These are phyloP conservation scores for Anoplophora glabripennis DNA, from an alignment of 1,140 invertebrate genomes.

Conservation along the genomic window DNA sequence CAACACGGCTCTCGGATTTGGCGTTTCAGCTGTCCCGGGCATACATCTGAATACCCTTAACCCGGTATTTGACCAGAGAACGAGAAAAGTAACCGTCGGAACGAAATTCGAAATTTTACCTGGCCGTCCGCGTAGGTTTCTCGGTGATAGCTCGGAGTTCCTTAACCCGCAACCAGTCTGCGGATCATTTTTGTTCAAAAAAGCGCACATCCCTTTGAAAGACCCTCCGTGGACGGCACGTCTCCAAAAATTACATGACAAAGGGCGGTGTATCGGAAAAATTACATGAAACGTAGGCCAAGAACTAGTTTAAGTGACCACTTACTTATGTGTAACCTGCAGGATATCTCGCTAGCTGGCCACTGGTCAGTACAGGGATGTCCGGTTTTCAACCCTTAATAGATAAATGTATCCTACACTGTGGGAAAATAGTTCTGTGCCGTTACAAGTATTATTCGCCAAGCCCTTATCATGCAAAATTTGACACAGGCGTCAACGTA, in stretches of 20 bases:
- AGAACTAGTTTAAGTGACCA: constrained; percentile 9
- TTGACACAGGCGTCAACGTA: too few species aligned
- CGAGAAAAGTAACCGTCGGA: background rate
- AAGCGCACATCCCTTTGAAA: too few species aligned
- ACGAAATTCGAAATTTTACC: constrained; percentile 4
- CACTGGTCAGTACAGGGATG: constrained; percentile 11
- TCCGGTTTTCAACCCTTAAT: constrained; percentile 7
- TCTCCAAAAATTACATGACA: constrained; percentile 7
- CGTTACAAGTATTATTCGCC: too few species aligned
- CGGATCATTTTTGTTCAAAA: background rate
- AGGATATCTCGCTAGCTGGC: constrained; percentile 11
- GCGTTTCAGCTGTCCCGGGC: too few species aligned
- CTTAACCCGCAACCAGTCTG: too few species aligned
- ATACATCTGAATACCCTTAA: too few species aligned
- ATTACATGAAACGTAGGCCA: constrained; percentile 8
- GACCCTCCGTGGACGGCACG: background rate
- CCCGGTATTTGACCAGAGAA: too few species aligned
- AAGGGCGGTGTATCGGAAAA: constrained; percentile 4
- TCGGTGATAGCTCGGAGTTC: background rate
- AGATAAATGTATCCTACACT: background rate
- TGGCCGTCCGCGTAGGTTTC: constrained; percentile 5
- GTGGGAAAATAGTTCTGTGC: constrained; percentile 11
- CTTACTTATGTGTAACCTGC: constrained; percentile 1
- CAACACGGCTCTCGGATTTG: too few species aligned
- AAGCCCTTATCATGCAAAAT: too few species aligned